Evolutionary conservation across 1,140 invertebrate species (phyloP).

Genomic region (Epicauta chinensis): DNA sequence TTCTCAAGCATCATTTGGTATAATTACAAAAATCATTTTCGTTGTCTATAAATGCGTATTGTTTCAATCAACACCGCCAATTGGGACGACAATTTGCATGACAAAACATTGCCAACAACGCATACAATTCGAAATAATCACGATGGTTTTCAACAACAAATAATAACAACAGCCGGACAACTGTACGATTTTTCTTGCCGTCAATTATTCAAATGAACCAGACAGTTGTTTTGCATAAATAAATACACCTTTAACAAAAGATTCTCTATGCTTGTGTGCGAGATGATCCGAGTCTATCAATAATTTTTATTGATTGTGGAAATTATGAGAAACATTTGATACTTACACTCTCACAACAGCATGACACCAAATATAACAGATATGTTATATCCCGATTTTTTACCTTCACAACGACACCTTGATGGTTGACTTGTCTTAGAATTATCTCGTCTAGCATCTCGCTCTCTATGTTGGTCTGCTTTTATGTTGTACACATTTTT

Average conservation of each 20-base stretch:
- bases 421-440: conserved; percentile 15
- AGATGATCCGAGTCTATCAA: too few relatives aligned
- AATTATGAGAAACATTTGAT: conserved; percentile 18
- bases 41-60: too few relatives aligned
- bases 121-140: conserved; percentile 11
- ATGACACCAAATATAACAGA: too few relatives aligned
- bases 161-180: neutral
- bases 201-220: conserved; percentile 17
- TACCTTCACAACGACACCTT: conserved; percentile 13
- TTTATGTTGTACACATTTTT: conserved; percentile 1
- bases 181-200: conserved; percentile 2
- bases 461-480: neutral
- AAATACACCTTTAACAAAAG: too few relatives aligned
- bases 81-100: conserved; percentile 11
- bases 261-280: too few relatives aligned
- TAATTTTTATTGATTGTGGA: neutral
- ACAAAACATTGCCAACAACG: conserved; percentile 11
- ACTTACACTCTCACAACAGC: conserved; percentile 12
- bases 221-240: conserved; percentile 12
- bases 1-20: too few relatives aligned
- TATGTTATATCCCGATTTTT: neutral
- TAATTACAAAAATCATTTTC: too few relatives aligned
- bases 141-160: neutral
- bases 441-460: conserved; percentile 18
- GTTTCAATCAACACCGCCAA: conserved; percentile 1